Evolutionary conservation across 2,888 invertebrate genomes (phyloP).

Genomic region (Tenodera sinensis): DNA sequence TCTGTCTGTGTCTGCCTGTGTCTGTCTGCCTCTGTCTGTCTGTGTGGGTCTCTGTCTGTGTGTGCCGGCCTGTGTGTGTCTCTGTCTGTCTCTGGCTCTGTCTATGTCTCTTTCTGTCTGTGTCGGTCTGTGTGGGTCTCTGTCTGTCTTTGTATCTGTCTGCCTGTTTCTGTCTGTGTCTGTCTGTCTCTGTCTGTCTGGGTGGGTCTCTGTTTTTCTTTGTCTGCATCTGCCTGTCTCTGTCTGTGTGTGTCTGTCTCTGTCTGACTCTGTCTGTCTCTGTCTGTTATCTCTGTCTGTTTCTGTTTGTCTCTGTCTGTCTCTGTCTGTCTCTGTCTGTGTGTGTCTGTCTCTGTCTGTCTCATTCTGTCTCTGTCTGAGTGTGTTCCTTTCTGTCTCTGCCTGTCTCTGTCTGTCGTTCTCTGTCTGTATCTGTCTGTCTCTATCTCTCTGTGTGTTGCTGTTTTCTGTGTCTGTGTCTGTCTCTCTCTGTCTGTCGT

Average conservation of each 20-base stretch:
- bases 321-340: not conserved
- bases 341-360: not conserved
- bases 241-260: constrained; percentile 22
- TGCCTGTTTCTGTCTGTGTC: no score
- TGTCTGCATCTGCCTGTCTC: constrained; percentile 20
- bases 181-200: constrained; percentile 17
- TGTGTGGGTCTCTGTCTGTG: no score
- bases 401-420: no score
- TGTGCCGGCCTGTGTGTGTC: constrained; percentile 16
- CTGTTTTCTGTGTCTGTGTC: not conserved
- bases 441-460: no score
- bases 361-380: not conserved
- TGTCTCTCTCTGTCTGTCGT: not conserved
- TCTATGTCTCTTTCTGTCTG: no score
- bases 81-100: no score
- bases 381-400: not conserved
- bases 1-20: no score
- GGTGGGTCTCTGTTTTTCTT: constrained; percentile 11
- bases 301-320: no score
- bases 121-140: no score
- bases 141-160: no score
- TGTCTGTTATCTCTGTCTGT: not conserved
- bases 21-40: no score
- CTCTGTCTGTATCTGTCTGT: no score
- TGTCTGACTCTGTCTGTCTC: constrained; percentile 22